Evolutionary conservation across 2,888 invertebrate species (phyloP), one percentile per base, ranked within the genome.

Genomic region (Apocheima hispidaria): DNA sequence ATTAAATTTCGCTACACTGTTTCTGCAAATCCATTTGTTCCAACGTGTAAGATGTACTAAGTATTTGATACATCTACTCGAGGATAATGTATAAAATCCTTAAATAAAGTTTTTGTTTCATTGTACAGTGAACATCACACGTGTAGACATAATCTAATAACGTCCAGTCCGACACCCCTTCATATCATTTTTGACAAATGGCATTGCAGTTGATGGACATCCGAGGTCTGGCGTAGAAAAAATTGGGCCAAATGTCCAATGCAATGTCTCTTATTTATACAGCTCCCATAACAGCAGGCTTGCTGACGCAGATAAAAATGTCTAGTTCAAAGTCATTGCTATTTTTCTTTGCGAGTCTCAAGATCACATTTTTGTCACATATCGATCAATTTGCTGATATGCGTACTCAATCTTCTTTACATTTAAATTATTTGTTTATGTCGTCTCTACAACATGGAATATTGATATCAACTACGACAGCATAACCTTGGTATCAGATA

Each of bases 171-270:
- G 51, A 62, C 46, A 36, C 49, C 55, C 44, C 62, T 46, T 60
- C 49, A 53, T 65, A 65, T 65, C 48, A 66, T 66, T 65, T 68
- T 66, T 68, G 65, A 70, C 66, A 68, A 68, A 66, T 48, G 66
- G 53, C 68, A 70, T 68, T 68, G 68, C 54, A 46, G 59, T 60
- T 66, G 70, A 68, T 61, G 33, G 70, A 70, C 68, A 44, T 57
- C 41, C 66, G 70, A 70, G 70, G 70, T 60, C 60, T 65, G 55
- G 56, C 61, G 65, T 66, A 57, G 46, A 49, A 69, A 65, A 66
- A 66, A 68, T 63, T 70, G 62, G 62, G 68, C 60, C 63, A 68
- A 60, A 57, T 58, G 54, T 55, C 40, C 56, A 60, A 57, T 51
- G 60, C 53, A 60, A 60, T 60, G 60, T 60, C 52, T 58, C 51